phyloP scores from a whole-genome alignment of 2,888 invertebrate genomes.

The Sepiola atlantica region DNA sequence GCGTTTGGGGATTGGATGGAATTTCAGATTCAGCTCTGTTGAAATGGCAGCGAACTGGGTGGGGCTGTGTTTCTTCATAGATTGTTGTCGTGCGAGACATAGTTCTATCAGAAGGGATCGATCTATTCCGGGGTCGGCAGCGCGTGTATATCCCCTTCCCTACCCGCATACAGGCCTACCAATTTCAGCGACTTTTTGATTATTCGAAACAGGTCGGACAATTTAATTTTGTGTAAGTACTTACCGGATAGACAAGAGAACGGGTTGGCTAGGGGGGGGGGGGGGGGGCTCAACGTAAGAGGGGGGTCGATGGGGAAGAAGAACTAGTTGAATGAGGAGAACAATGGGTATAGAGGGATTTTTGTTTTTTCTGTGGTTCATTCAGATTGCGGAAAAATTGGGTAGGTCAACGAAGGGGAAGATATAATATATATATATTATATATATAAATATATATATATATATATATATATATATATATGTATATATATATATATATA shows the following conservation, averaged over 20 bases:
- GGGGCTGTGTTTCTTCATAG: neutral
- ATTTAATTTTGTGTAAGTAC: constrained; percentile 32
- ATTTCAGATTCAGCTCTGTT: neutral
- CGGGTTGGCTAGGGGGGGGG: too few species aligned
- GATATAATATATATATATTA: neutral
- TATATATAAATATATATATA: neutral
- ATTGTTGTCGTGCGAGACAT: neutral
- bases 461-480: neutral
- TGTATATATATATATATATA: neutral
- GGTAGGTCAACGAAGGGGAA: too few species aligned
- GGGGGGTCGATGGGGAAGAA: neutral
- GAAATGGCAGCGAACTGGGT: neutral
- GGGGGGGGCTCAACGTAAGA: too few species aligned
- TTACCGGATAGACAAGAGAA: neutral
- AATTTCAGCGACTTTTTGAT: neutral
- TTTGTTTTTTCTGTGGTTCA: too few species aligned
- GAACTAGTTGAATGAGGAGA: neutral
- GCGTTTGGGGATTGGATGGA: neutral
- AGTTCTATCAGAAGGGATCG: neutral
- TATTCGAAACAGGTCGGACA: constrained; percentile 32
- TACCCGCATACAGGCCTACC: neutral
- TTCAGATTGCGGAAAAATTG: too few species aligned
- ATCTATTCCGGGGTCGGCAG: neutral
- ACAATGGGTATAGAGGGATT: neutral
- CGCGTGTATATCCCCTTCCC: neutral